These are phyloP conservation scores for Heterodera filipjevi DNA, from an alignment of 2,888 invertebrate species.

Conservation along the genomic window DNA sequence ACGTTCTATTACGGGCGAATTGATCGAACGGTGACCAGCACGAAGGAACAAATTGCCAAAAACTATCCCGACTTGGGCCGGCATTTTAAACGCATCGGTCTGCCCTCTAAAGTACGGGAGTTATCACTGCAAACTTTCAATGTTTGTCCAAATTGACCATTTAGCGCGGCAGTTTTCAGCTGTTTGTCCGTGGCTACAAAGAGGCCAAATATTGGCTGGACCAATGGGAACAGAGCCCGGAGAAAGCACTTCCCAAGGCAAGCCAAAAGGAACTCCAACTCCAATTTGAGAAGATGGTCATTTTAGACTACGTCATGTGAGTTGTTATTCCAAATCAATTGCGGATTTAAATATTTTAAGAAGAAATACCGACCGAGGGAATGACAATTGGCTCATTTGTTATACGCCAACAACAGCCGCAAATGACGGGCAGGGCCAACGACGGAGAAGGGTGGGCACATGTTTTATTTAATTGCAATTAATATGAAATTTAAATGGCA, in stretches of 20 bases:
- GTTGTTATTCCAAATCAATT: background rate
- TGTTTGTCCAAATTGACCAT: constrained; percentile 35
- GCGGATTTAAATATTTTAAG: background rate
- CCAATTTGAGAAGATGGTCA: constrained; percentile 93
- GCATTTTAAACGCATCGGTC: constrained; percentile 90
- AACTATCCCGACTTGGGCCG: constrained; percentile 85
- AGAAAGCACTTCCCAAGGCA: constrained; percentile 41
- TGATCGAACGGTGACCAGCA: constrained; percentile 88
- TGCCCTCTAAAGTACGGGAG: constrained; percentile 84
- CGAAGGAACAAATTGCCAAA: constrained; percentile 92
- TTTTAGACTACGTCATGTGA: constrained; percentile 92
- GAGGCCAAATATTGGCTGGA: constrained; percentile 97
- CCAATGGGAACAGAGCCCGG: constrained; percentile 67
- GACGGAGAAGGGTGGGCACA: background rate
- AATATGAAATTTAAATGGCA: background rate
- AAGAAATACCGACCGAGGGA: constrained; percentile 80
- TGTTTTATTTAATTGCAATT: no score
- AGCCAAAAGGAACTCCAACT: constrained; percentile 63
- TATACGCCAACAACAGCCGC: constrained; percentile 69
- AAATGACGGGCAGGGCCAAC: background rate
- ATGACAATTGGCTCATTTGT: constrained; percentile 98
- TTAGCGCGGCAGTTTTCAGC: constrained; percentile 92
- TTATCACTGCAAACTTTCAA: background rate
- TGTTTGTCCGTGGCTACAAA: constrained; percentile 93
- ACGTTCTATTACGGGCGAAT: constrained; percentile 97